phyloP scores from a whole-genome alignment of 2,113 vertebrate species.

The Phodopus roborovskii region DNA sequence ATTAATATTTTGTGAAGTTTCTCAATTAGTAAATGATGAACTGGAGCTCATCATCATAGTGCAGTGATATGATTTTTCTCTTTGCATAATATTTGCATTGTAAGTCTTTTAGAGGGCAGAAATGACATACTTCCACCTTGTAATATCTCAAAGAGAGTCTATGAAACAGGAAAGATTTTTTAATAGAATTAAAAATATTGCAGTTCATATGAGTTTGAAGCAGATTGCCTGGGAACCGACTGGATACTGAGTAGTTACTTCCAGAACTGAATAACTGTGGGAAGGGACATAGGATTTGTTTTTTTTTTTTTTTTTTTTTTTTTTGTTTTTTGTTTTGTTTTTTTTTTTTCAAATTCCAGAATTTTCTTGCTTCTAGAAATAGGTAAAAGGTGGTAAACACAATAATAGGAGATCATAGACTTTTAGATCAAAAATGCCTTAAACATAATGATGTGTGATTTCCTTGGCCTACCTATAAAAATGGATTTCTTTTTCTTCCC shows the following conservation, averaged over 20 bases:
- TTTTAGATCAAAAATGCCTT: neutral
- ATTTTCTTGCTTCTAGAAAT: neutral
- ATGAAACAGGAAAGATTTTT: neutral
- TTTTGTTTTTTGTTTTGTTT: neutral
- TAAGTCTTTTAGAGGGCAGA: conserved; percentile 62
- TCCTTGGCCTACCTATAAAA: neutral
- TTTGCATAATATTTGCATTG: conserved; percentile 64
- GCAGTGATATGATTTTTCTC: conserved; percentile 64
- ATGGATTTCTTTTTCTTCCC: neutral
- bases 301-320: neutral
- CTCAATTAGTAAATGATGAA: conserved; percentile 74
- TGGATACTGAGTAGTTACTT: conserved; percentile 39
- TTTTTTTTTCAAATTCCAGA: neutral
- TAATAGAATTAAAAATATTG: conserved; percentile 65
- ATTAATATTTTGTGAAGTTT: conserved; percentile 76
- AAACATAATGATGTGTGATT: conserved; percentile 11
- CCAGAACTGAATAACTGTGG: conserved; percentile 6
- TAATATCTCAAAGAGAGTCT: conserved; percentile 47
- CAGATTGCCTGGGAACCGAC: conserved; percentile 4
- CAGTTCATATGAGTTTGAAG: conserved; percentile 58
- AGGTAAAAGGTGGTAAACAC: neutral
- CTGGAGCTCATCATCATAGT: conserved; percentile 51
- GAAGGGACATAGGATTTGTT: neutral
- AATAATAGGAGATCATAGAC: neutral
- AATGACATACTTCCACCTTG: conserved; percentile 1